These are phyloP conservation scores for Hydrophis major DNA, from an alignment of 2,797 vertebrate genomes.

Conservation along the genomic window DNA sequence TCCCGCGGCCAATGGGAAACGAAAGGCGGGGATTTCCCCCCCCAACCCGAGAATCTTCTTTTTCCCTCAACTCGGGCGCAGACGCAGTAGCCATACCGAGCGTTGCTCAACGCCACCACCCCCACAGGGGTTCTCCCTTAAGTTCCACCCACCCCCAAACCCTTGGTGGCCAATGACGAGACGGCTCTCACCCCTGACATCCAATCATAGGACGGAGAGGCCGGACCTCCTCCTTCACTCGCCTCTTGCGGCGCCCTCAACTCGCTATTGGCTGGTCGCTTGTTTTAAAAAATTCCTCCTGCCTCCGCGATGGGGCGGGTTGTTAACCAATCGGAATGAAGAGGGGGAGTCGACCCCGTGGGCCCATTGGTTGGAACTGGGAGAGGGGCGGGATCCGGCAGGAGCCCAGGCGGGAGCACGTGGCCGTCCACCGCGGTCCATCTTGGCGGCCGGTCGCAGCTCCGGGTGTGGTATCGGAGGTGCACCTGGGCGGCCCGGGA, in stretches of 20 bases:
- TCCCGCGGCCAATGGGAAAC: not conserved
- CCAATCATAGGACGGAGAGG: not conserved
- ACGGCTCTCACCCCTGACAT: rapidly evolving
- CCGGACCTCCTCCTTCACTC: not conserved
- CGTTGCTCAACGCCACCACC: not conserved
- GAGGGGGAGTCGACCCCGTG: not conserved
- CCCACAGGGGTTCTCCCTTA: not conserved
- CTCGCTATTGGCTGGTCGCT: not conserved
- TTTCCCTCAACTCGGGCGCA: not conserved
- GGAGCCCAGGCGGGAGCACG: not conserved
- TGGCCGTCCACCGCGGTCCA: not conserved
- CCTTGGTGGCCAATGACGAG: not conserved
- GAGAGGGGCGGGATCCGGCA: not conserved
- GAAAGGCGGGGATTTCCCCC: not conserved
- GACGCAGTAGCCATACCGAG: not conserved
- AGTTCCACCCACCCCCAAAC: not conserved
- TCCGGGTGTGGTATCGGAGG: not conserved
- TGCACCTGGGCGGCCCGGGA: not conserved
- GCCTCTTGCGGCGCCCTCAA: not conserved
- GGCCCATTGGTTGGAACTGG: not conserved
- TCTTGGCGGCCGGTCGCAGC: not conserved
- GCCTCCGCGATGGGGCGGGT: not conserved
- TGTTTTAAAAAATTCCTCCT: not conserved
- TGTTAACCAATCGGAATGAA: not conserved
- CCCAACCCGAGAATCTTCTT: not conserved